Evolutionary conservation across 2,797 vertebrate genomes (phyloP).

Genomic region (Lemur catta): DNA sequence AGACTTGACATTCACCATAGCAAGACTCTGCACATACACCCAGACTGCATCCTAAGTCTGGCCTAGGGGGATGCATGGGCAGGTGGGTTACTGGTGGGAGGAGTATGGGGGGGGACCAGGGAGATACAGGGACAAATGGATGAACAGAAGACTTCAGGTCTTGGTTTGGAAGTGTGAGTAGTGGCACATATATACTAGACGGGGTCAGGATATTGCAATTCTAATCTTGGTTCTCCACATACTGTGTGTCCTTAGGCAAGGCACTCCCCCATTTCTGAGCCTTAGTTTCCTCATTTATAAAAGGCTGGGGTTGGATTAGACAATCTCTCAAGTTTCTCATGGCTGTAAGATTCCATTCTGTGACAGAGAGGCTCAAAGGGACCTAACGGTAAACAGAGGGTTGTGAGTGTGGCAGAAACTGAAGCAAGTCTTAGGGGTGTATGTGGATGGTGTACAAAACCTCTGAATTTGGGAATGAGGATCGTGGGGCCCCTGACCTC

Average conservation of each 20-base stretch:
- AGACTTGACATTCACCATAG: constrained; percentile 13
- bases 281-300: neutral
- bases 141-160: neutral
- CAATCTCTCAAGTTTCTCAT: neutral
- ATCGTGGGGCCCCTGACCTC: neutral
- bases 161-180: neutral
- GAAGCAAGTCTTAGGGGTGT: neutral
- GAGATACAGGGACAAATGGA: neutral
- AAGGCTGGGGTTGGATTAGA: neutral
- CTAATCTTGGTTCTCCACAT: neutral
- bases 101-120: neutral
- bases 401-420: neutral
- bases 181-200: neutral
- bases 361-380: neutral
- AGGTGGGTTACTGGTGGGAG: neutral
- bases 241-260: neutral
- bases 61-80: neutral
- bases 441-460: neutral
- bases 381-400: neutral
- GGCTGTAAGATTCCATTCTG: neutral
- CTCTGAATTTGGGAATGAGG: neutral
- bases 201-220: neutral
- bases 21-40: neutral
- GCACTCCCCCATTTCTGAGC: neutral
- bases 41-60: neutral